Evolutionary conservation across 2,113 vertebrate species (phyloP), one percentile per base, ranked within the genome.

Genomic region (Actinemys pallida): DNA sequence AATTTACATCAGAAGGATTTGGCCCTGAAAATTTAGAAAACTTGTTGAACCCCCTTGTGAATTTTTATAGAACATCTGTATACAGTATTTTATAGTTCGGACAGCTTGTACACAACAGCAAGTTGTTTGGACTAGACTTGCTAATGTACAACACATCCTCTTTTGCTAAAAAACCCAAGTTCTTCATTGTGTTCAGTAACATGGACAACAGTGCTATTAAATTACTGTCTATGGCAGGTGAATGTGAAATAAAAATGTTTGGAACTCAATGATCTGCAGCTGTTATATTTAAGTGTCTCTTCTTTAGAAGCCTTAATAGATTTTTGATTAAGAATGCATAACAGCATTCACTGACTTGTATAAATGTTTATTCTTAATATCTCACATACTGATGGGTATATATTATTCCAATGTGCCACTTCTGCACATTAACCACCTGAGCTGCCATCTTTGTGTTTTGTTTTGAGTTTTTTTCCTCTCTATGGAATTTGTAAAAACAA

Each of bases 221-320:
- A 49, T 85, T 59, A 47, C 87, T 93, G 95, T 93, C 93, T 93
- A n/a, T 95, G 88, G 88, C 93, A 92, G 42, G 89, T 2, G 0
- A 90, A 90, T 94, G 81, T 3, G 52, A 95, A 97, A 97, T 97
- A 97, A 97, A 97, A 90, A 84, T 45, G 50, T 95, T 96, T 97
- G 94, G 89, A 95, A 97, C 87, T 80, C 80, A 75, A 35, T 92
- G 84, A 69, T 69, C 59, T 88, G 87, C 85, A 92, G 76, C 69
- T 88, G 4, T 92, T 0, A 29, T 93, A n/a, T 95, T 94, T 88
- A 53, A 31, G 83, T 12, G 19, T 29, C 27, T 59, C 90, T 90
- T 75, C n/a, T 83, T 87, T 75, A 22, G 75, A 75, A 95, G 50
- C 39, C 22, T 84, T 86, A 47, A 78, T 59, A 35, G 1, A 50